Base-by-base conservation (phyloP, 2,888 invertebrate species). In the Cephus sareptanus region DNA sequence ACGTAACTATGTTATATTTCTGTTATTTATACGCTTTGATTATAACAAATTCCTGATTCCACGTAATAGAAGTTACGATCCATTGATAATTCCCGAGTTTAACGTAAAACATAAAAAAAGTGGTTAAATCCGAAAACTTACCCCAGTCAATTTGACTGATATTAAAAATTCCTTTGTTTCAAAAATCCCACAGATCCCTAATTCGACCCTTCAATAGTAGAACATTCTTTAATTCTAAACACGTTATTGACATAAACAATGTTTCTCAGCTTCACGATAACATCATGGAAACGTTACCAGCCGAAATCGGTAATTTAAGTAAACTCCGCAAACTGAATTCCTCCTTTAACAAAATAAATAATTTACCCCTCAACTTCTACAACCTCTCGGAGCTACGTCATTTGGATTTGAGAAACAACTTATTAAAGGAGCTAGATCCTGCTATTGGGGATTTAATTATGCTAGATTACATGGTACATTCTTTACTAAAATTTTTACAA, bases 181-280 rank as follows among this genome's bases (percentile, higher is more conserved):
- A 33, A 73, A 75, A 56, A 69, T 23, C 56, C 13, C 6, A 71
- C 70, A 37, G 34, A 70, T 23, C 34, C 33, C 40, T 15, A 40
- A 40, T 4, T 4, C 15, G 11, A 34, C 34, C 40, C 15, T 40
- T 40, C 15, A 15, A 15, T 40, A 40, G 56, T 56, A 56, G 9
- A 56, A 23, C 9, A 9, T 31, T 31, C 71, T 11, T 12, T 11
- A 31, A 71, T 71, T 71, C 15, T 33, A 71, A 33, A 31, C 33
- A 31, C 71, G 12, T 15, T 34, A 30, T 56, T 15, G 12, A 40
- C 70, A 74, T n/a, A 30, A 74, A 71, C 82, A 85, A 79, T 76
- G 78, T 76, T 76, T 89, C 91, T 73, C 90, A 98, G 97, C 93
- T 97, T 75, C 97, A 97, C 92, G 96, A 97, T 91, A 98, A 98